Percentiles rank a stretch among this genome's conserved stretches.
Evolutionary conservation across 2,888 invertebrate genomes (phyloP).

Genomic region (Cephus runcator): DNA sequence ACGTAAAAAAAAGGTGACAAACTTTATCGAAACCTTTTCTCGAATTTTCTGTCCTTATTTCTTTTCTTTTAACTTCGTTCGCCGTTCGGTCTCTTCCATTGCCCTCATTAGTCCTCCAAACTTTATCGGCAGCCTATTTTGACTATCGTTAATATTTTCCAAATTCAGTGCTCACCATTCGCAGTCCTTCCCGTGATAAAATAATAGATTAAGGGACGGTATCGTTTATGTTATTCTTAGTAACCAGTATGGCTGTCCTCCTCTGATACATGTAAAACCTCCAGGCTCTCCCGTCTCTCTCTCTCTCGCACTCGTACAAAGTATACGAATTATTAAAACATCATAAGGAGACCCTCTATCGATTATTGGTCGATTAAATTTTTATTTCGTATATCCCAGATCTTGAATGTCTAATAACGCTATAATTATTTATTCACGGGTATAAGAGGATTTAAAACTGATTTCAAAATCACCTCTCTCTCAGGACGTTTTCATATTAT

Average conservation of each 20-base stretch:
- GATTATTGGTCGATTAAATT: not conserved
- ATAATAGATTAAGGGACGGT: too few species aligned
- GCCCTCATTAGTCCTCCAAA: not conserved
- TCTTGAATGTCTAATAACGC: not conserved
- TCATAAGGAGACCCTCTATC: not conserved
- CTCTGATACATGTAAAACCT: too few species aligned
- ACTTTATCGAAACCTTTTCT: not conserved
- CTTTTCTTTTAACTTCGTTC: not conserved
- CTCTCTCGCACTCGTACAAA: not conserved
- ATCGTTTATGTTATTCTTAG: too few species aligned
- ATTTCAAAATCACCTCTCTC: not conserved
- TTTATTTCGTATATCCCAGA: not conserved
- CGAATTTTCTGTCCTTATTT: not conserved
- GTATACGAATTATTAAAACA: not conserved
- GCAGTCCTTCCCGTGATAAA: slow-evolving; percentile 15
- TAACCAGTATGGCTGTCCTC: too few species aligned
- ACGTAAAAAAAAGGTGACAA: slow-evolving; percentile 4
- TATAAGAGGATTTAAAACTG: not conserved
- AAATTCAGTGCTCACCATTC: slow-evolving; percentile 13
- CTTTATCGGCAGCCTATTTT: not conserved
- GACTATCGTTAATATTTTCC: not conserved
- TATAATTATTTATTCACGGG: not conserved
- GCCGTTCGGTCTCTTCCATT: not conserved
- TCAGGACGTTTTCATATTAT: not conserved
- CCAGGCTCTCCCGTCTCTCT: not conserved